Percentiles rank a stretch among this genome's conserved stretches.
Conservation (phyloP, 2,113 vertebrate genomes). For the Glaucidium brasilianum region DNA sequence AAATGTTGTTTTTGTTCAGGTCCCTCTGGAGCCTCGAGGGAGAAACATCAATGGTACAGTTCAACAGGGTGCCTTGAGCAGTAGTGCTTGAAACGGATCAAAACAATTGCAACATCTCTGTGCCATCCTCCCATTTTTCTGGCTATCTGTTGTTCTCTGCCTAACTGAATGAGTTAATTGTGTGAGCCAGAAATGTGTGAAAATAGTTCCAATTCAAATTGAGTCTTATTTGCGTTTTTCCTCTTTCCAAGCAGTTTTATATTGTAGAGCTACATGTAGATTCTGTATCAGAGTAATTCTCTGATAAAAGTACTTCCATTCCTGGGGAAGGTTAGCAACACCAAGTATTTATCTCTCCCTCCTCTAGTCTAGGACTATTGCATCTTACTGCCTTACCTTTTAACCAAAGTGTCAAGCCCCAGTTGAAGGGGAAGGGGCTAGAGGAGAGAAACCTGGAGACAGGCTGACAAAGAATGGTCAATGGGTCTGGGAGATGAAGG, state of each 20-base stretch:
- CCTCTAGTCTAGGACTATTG: background rate
- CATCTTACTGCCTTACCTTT: background rate
- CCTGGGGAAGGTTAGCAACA: background rate
- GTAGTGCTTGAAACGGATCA: background rate
- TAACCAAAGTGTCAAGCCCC: background rate
- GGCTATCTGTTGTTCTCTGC: background rate
- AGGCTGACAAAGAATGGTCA: background rate
- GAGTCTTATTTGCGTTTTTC: background rate
- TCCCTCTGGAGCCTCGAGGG: background rate
- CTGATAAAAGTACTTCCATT: background rate
- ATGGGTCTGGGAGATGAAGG: background rate
- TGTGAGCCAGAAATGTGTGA: background rate
- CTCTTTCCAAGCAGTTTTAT: background rate
- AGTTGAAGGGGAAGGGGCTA: background rate
- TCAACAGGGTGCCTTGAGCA: background rate
- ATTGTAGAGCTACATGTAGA: background rate
- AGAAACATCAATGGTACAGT: background rate
- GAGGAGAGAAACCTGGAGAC: background rate
- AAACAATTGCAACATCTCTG: background rate
- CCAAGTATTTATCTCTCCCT: background rate
- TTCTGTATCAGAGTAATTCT: background rate
- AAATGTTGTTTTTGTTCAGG: background rate
- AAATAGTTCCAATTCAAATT: background rate
- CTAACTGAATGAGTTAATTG: slow-evolving; percentile 33
- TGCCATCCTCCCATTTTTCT: slow-evolving; percentile 21